These are phyloP conservation scores for Cartodere bifasciata DNA, from an alignment of 2,888 invertebrate species.

Conservation along the genomic window DNA sequence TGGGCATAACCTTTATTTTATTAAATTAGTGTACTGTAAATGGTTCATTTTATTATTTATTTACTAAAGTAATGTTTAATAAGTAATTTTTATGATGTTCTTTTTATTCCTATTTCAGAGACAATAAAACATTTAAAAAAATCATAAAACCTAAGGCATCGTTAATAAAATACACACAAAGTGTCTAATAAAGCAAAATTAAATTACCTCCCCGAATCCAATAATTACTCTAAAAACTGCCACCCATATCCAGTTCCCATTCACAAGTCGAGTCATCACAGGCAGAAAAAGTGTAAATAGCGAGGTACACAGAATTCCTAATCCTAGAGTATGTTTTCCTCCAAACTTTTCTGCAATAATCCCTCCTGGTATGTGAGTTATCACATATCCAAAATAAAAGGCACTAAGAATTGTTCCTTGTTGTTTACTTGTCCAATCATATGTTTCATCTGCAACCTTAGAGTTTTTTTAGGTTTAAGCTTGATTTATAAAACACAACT, in stretches of 20 bases:
- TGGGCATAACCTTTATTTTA: too few relatives aligned
- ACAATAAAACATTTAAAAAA: too few relatives aligned
- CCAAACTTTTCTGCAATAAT: constrained; percentile 68
- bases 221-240: constrained; percentile 64
- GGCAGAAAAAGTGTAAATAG: constrained; percentile 76
- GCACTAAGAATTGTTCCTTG: constrained; percentile 68
- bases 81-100: too few relatives aligned
- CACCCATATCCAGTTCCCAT: constrained; percentile 52
- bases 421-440: constrained; percentile 48
- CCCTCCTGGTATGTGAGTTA: constrained; percentile 75
- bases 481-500: too few relatives aligned
- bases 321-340: constrained; percentile 70
- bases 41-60: too few relatives aligned
- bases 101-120: too few relatives aligned
- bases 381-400: constrained; percentile 76
- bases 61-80: too few relatives aligned
- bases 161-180: too few relatives aligned
- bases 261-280: constrained; percentile 47
- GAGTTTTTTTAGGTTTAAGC: too few relatives aligned
- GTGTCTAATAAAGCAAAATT: too few relatives aligned
- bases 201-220: constrained; percentile 66
- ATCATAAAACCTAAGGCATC: too few relatives aligned
- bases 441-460: constrained; percentile 8
- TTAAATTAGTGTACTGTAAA: too few relatives aligned
- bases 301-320: constrained; percentile 72